Percentiles rank a stretch among this genome's conserved stretches.
These are phyloP conservation scores for Trissolcus japonicus DNA, from an alignment of 2,888 invertebrate genomes.

Conservation along the genomic window DNA sequence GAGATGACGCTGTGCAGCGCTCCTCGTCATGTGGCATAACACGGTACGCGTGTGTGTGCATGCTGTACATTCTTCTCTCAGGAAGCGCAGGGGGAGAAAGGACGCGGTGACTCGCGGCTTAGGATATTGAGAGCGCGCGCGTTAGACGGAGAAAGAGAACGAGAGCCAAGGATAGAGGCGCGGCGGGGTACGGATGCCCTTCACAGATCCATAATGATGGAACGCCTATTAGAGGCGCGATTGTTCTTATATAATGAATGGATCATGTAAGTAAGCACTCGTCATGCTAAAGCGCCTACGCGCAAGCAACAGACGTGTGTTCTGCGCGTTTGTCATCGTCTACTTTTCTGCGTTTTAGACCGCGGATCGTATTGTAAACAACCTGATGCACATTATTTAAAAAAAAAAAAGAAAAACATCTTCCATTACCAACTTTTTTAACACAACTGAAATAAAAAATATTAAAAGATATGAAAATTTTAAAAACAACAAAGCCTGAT, in stretches of 20 bases:
- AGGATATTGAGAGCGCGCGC: constrained; percentile 55
- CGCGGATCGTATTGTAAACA: constrained; percentile 37
- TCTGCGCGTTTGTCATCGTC: constrained; percentile 59
- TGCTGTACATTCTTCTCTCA: constrained; percentile 54
- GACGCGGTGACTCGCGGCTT: constrained; percentile 47
- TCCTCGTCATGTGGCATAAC: constrained; percentile 53
- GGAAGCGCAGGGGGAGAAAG: constrained; percentile 58
- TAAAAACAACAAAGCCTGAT: no score
- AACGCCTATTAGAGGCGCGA: constrained; percentile 74
- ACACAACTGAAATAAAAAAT: no score
- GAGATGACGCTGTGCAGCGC: constrained; percentile 53
- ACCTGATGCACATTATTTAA: constrained; percentile 6
- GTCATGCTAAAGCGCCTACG: constrained; percentile 59
- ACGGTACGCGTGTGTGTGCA: constrained; percentile 49
- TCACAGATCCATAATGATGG: constrained; percentile 71
- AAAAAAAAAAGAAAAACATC: background rate
- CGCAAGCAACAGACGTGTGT: constrained; percentile 56
- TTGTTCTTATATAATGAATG: constrained; percentile 76
- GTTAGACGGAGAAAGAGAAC: constrained; percentile 53
- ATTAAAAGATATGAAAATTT: no score
- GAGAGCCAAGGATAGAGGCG: constrained; percentile 50
- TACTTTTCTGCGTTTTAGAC: constrained; percentile 52
- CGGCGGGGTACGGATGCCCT: constrained; percentile 65
- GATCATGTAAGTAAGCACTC: constrained; percentile 75
- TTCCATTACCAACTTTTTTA: no score